Evolutionary conservation across 2,888 invertebrate genomes (phyloP).

Genomic region (Dasypogon diadema): DNA sequence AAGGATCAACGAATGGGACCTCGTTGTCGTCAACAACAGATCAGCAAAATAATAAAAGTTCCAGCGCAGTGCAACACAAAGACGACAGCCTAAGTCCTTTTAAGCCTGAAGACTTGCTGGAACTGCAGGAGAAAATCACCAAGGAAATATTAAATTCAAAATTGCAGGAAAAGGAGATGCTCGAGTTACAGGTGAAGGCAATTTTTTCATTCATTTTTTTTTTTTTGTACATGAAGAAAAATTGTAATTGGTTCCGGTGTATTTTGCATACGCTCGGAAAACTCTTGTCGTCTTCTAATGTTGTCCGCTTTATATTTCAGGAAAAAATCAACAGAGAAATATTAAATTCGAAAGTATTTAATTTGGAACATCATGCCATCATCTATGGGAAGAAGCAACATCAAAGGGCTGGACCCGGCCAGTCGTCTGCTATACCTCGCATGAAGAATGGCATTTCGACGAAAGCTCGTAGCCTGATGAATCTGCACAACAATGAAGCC

Average conservation of each 20-base stretch:
- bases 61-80: constrained; percentile 56
- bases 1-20: constrained; percentile 45
- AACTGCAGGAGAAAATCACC: constrained; percentile 68
- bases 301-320: constrained; percentile 58
- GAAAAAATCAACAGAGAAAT: constrained; percentile 69
- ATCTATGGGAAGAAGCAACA: constrained; percentile 60
- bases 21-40: not conserved
- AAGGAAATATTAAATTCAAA: constrained; percentile 69
- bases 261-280: no score
- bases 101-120: constrained; percentile 66
- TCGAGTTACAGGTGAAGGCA: constrained; percentile 66
- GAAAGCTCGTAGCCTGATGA: constrained; percentile 89
- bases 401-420: constrained; percentile 36
- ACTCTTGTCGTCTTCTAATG: no score
- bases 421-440: constrained; percentile 54
- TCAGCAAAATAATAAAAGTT: constrained; percentile 18
- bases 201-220: no score
- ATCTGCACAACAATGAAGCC: constrained; percentile 98
- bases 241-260: no score
- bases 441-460: constrained; percentile 61
- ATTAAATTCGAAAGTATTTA: constrained; percentile 67
- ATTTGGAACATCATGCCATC: constrained; percentile 62
- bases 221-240: no score
- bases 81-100: constrained; percentile 59
- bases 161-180: constrained; percentile 68